Percentiles rank a stretch among this genome's conserved stretches.
phyloP scores from a whole-genome alignment of 2,888 invertebrate genomes.

The Gymnoscelis rufifasciata region DNA sequence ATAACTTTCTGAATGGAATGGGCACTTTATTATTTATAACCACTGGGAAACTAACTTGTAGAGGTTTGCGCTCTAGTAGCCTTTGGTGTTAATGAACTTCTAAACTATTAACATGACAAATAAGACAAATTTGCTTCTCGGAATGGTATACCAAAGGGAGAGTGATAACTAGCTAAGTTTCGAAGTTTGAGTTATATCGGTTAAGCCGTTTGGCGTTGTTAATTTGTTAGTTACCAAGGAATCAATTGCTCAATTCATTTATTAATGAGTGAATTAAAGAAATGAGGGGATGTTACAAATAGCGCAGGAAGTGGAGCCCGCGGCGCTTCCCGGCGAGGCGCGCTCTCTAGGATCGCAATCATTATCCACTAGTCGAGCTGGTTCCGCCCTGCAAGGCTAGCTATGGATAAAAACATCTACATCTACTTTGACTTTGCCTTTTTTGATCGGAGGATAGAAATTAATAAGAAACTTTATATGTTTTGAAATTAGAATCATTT shows the following conservation, averaged over 20 bases:
- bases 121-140: not conserved
- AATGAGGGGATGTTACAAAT: constrained; percentile 36
- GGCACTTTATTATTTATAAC: constrained; percentile 17
- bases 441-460: no score
- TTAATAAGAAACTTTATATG: no score
- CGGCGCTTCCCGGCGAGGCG: constrained; percentile 41
- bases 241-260: constrained; percentile 13
- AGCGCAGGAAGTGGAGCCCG: constrained; percentile 24
- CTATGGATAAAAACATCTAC: constrained; percentile 1
- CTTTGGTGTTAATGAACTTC: constrained; percentile 10
- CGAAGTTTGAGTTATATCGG: not conserved
- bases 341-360: constrained; percentile 47
- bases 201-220: no score
- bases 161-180: not conserved
- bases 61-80: constrained; percentile 5
- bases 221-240: not conserved
- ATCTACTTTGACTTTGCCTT: not conserved
- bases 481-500: no score
- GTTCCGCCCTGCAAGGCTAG: constrained; percentile 20
- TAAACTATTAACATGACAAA: constrained; percentile 15
- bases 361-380: constrained; percentile 40
- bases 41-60: constrained; percentile 7
- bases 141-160: not conserved
- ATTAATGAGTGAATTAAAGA: constrained; percentile 5
- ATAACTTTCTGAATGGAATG: constrained; percentile 18